Evolutionary conservation across 2,797 vertebrate species (phyloP).

Genomic region (Eospalax fontanierii): DNA sequence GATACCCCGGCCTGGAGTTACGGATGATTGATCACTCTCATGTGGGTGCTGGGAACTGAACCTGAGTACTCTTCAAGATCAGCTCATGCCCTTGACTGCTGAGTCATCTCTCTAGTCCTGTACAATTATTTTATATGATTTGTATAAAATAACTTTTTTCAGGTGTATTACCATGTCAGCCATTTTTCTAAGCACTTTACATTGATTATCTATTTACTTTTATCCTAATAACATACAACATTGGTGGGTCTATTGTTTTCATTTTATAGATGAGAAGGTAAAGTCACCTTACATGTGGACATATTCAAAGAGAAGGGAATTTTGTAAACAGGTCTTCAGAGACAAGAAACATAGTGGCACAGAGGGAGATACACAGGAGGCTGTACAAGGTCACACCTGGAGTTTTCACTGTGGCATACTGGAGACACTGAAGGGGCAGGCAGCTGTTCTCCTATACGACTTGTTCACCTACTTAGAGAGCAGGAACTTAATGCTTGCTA

Average conservation of each 20-base stretch:
- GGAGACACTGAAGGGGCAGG: background rate
- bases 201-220: conserved; percentile 41
- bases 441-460: background rate
- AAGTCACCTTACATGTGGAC: background rate
- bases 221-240: background rate
- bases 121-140: too few species aligned
- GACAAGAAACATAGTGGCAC: background rate
- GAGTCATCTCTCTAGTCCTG: too few species aligned
- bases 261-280: background rate
- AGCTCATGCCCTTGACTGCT: too few species aligned
- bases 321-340: background rate
- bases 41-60: too few species aligned
- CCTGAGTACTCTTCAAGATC: too few species aligned
- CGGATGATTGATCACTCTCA: too few species aligned
- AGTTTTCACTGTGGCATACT: background rate
- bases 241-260: background rate
- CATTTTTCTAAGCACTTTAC: conserved; percentile 42
- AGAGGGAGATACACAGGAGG: background rate
- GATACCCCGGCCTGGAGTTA: too few species aligned
- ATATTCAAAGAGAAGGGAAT: background rate
- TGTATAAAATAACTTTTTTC: conserved; percentile 23
- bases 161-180: background rate
- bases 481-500: background rate
- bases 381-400: background rate
- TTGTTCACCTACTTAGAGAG: background rate